These are phyloP conservation scores for Epizoanthus rinbou DNA, from an alignment of 92 coral and sea anemone species.

Conservation along the genomic window DNA sequence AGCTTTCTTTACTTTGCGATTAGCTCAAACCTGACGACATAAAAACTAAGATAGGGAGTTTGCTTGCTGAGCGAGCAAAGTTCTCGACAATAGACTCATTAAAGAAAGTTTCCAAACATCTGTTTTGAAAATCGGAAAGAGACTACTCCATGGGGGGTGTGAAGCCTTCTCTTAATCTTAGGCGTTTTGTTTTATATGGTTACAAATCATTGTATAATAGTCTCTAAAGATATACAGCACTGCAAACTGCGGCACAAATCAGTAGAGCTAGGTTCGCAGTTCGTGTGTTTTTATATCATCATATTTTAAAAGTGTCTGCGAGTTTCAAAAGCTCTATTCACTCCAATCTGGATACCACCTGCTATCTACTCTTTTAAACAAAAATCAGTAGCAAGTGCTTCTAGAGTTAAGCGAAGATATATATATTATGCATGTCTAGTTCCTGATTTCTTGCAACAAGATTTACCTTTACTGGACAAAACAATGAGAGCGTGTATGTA, in stretches of 20 bases:
- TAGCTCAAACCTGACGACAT: constrained; percentile 3
- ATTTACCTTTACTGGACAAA: background rate
- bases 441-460: background rate
- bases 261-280: background rate
- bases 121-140: background rate
- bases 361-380: background rate
- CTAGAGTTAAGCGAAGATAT: background rate
- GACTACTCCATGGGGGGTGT: constrained; percentile 22
- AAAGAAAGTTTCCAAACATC: constrained; percentile 3
- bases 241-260: background rate
- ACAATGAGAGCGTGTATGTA: background rate
- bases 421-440: background rate
- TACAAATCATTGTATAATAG: background rate
- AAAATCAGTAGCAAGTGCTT: background rate
- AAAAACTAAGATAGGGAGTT: background rate
- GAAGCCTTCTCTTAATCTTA: background rate
- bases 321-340: background rate
- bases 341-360: background rate
- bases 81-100: constrained; percentile 7
- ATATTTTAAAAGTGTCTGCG: background rate
- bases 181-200: background rate
- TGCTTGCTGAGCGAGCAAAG: constrained; percentile 15
- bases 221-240: background rate
- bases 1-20: constrained; percentile 30
- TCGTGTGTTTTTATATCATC: too few species aligned